These are phyloP conservation scores for Dipodomys stephensi DNA, from an alignment of 2,113 vertebrate species.

Conservation along the genomic window DNA sequence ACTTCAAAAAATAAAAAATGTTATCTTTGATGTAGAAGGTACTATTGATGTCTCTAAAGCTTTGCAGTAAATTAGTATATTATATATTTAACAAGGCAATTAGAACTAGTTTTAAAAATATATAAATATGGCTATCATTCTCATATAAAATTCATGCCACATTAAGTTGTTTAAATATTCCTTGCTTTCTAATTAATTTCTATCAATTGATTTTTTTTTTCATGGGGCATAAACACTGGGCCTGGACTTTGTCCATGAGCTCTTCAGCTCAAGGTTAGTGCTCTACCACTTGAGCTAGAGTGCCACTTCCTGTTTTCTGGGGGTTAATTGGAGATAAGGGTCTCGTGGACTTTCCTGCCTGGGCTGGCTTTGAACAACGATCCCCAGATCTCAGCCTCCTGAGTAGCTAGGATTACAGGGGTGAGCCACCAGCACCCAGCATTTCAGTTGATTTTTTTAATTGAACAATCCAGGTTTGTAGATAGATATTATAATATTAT, in stretches of 20 bases:
- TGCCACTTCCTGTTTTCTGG: no score
- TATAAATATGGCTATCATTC: not conserved
- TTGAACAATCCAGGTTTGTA: not conserved
- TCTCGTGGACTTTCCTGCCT: no score
- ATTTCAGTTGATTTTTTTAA: no score
- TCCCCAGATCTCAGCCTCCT: no score
- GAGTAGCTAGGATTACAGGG: no score
- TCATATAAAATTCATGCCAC: not conserved
- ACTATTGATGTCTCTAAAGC: not conserved
- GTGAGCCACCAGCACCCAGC: no score
- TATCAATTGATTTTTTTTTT: not conserved
- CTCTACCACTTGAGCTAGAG: no score
- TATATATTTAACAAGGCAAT: slow-evolving; percentile 41
- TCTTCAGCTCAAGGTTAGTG: no score
- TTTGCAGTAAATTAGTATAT: not conserved
- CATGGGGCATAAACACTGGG: no score
- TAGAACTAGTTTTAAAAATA: slow-evolving; percentile 20
- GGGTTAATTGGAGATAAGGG: no score
- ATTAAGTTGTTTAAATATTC: not conserved
- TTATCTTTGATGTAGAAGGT: not conserved
- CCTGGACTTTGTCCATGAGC: no score
- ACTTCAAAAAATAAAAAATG: not conserved
- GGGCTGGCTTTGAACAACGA: no score
- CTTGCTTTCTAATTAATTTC: slow-evolving; percentile 9
- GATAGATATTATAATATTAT: not conserved